phyloP scores from a whole-genome alignment of 2,113 vertebrate genomes.

The Pachycephala philippinensis region DNA sequence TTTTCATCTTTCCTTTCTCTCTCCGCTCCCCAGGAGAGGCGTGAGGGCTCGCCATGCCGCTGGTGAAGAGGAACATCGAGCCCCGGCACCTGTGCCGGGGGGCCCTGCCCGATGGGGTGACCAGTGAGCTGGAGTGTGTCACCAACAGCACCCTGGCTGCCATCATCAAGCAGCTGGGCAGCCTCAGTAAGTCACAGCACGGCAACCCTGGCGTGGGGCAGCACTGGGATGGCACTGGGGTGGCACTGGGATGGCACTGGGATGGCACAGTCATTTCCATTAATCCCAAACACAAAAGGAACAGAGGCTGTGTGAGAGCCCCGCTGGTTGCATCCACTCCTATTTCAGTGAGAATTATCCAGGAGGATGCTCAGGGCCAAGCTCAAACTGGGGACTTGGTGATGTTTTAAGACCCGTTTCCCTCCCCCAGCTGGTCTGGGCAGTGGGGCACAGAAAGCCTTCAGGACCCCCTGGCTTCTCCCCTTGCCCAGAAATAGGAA shows the following conservation, averaged over 20 bases:
- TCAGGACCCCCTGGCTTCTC: not conserved
- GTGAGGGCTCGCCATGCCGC: slow-evolving; percentile 70
- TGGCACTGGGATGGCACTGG: fast-evolving
- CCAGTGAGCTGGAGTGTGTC: slow-evolving; percentile 89
- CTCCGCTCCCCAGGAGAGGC: not conserved
- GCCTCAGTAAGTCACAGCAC: slow-evolving; percentile 81
- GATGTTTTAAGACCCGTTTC: not conserved
- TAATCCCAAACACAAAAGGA: fast-evolving
- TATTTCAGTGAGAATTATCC: not conserved
- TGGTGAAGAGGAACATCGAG: slow-evolving; percentile 91
- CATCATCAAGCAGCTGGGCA: slow-evolving; percentile 91
- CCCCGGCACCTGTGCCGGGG: slow-evolving; percentile 88
- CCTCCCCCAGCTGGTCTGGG: not conserved
- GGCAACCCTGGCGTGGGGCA: fast-evolving
- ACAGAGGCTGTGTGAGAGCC: fast-evolving
- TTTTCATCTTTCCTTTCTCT: not conserved
- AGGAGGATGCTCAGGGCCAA: not conserved
- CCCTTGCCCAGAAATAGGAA: not conserved
- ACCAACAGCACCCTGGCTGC: slow-evolving; percentile 92
- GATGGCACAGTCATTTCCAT: fast-evolving
- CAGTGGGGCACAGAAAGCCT: not conserved
- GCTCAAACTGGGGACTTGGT: not conserved
- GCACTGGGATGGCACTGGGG: not conserved
- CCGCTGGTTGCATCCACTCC: not conserved
- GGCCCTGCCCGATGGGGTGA: slow-evolving; percentile 83